Conservation (phyloP, 2,888 invertebrate species). For the Esperia sulphurella region DNA sequence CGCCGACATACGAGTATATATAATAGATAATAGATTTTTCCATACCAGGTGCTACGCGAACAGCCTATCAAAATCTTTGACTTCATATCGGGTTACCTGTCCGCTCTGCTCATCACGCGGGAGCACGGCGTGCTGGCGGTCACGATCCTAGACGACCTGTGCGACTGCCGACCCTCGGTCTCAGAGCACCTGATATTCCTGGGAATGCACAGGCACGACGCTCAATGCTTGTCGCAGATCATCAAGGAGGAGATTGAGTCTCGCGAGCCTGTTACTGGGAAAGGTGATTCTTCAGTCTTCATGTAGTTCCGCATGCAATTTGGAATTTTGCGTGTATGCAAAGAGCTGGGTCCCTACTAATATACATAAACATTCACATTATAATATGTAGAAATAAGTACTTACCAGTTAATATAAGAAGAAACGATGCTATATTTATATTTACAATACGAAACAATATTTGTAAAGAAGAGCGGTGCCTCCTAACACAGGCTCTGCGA, state of each 20-base stretch:
- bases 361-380: no score
- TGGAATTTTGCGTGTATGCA: no score
- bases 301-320: not conserved
- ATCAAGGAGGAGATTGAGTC: conserved; percentile 57
- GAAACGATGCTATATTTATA: no score
- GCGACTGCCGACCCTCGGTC: conserved; percentile 61
- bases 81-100: conserved; percentile 86
- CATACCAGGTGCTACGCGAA: conserved; percentile 83
- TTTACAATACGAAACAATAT: no score
- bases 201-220: conserved; percentile 34
- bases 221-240: conserved; percentile 37
- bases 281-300: conserved; percentile 35
- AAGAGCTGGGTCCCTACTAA: no score
- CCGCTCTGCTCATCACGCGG: conserved; percentile 83
- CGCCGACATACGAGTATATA: no score
- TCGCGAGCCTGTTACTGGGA: conserved; percentile 39
- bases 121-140: conserved; percentile 75
- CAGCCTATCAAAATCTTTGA: conserved; percentile 82
- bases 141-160: conserved; percentile 61
- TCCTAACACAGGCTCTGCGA: no score
- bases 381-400: no score
- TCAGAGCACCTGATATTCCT: conserved; percentile 52
- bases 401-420: no score
- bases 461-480: no score
- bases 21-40: no score